Base-by-base conservation (phyloP, 2,113 vertebrate genomes). In the Lophochroa leadbeateri region DNA sequence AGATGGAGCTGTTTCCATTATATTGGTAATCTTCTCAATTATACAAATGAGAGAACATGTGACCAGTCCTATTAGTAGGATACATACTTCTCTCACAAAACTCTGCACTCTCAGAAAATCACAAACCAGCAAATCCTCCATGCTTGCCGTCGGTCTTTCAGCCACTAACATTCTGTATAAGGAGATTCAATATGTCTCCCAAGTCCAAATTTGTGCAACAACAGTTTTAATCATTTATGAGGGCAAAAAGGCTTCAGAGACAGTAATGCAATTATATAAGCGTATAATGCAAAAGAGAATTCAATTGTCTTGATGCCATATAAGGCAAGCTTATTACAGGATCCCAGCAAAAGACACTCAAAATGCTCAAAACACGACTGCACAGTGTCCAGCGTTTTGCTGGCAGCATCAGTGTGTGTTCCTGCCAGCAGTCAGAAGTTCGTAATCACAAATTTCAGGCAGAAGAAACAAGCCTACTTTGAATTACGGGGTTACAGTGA, bases 401-500 rank as follows among this genome's bases (percentile, higher is more conserved):
- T 98, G 98, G 97, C 97, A 96, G 94, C 47, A 53, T 65, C 50
- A 9, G 9, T 18, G 29, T 13, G 29, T 19, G 10, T 9, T 71
- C 47, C 77, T 98, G 97, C 97, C 98, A 98, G 90, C 87, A 49
- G 9, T 95, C 86, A 71, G 68, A 92, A 91, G 87, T 91, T 94
- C 83, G 72, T 46, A 37, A 90, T 55, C 95, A 90, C 77, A 94
- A 94, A 94, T 95, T 97, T 96, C 87, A 94, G 81, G 94, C 91
- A 90, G 69, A 71, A 75, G 92, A 96, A 97, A 97, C 76, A 96
- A 97, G 89, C 8, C 53, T 27, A n/a, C 7, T 80, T 89, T 97
- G 97, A 98, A 85, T 97, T 97, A 98, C 17, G 60, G 49, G 95
- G 96, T 98, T 97, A 96, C 70, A 60, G 72, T 97, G 97, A 98